Evolutionary conservation across 92 coral and sea anemone species (phyloP).

Genomic region (Porites rus): DNA sequence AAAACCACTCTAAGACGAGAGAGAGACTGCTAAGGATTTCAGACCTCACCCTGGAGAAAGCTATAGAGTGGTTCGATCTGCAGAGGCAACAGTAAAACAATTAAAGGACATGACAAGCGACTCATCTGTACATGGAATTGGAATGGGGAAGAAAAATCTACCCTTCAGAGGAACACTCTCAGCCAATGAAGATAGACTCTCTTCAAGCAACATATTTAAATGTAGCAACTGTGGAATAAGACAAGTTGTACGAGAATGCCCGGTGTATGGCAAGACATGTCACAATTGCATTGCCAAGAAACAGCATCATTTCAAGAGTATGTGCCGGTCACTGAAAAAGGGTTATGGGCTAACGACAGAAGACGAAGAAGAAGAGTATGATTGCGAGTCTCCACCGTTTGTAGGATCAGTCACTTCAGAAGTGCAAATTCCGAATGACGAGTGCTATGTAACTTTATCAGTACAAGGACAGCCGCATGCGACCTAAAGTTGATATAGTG

Average conservation of each 20-base stretch:
- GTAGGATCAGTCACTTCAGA: too few relatives aligned
- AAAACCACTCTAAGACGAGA: too few relatives aligned
- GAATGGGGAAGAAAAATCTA: background rate
- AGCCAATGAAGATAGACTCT: too few relatives aligned
- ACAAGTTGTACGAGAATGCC: background rate
- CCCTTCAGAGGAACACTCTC: background rate
- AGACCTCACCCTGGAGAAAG: too few relatives aligned
- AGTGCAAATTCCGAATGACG: too few relatives aligned
- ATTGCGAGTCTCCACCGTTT: too few relatives aligned
- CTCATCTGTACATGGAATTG: background rate
- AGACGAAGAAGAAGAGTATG: constrained; percentile 24
- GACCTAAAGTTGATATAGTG: too few relatives aligned
- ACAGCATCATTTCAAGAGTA: background rate
- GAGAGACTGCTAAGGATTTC: background rate
- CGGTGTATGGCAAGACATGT: background rate
- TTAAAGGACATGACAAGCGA: background rate
- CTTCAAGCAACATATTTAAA: background rate
- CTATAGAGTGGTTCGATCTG: background rate
- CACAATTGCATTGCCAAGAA: background rate
- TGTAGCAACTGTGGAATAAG: background rate
- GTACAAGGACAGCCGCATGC: too few relatives aligned
- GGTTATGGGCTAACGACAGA: background rate
- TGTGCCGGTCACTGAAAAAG: background rate
- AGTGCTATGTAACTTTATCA: too few relatives aligned
- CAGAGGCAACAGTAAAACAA: background rate